Percentiles rank a stretch among this genome's conserved stretches.
These are phyloP conservation scores for Platyscapa corneri DNA, from an alignment of 1,140 invertebrate species.

Conservation along the genomic window DNA sequence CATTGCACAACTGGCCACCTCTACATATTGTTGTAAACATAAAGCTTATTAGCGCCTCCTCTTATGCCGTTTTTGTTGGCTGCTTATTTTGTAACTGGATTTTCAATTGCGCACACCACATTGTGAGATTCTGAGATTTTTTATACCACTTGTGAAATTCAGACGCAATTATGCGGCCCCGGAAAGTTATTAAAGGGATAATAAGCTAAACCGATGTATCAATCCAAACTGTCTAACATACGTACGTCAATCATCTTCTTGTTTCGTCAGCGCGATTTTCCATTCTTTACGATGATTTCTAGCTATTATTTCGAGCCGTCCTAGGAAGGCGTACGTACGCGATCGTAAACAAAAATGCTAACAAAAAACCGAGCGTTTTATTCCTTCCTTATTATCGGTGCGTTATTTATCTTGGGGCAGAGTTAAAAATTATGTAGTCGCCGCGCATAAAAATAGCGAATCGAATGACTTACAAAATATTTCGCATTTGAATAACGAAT, in stretches of 20 bases:
- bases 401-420: background rate
- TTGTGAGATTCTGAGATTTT: background rate
- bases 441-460: background rate
- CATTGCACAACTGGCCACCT: background rate
- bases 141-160: background rate
- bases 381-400: background rate
- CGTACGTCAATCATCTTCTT: background rate
- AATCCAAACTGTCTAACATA: background rate
- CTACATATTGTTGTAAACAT: background rate
- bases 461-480: background rate
- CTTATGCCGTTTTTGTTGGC: background rate
- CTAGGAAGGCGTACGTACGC: background rate
- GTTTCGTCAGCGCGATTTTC: background rate
- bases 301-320: background rate
- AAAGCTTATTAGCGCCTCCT: background rate
- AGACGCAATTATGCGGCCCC: background rate
- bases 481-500: background rate
- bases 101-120: background rate
- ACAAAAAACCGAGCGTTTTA: no score
- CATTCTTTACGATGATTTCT: background rate
- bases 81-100: slow-evolving; percentile 4
- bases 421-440: background rate
- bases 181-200: slow-evolving; percentile 6
- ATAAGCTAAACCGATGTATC: background rate
- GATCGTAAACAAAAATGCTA: background rate